Evolutionary conservation across 2,888 invertebrate genomes (phyloP).

Genomic region (Cerastoderma edule): DNA sequence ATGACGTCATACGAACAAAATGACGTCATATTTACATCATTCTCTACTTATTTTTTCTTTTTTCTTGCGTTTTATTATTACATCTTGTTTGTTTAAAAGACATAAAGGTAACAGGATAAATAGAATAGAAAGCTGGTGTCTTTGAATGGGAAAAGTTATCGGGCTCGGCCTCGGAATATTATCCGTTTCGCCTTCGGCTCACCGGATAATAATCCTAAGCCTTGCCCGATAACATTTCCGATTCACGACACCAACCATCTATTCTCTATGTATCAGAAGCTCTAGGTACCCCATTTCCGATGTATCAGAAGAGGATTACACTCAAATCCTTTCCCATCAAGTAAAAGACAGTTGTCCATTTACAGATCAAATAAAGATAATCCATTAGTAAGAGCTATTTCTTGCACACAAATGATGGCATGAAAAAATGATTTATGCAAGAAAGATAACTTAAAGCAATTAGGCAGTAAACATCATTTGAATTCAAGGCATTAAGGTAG

Average conservation of each 20-base stretch:
- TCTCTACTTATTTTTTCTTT: too few species aligned
- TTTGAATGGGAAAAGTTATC: not conserved
- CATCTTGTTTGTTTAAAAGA: too few species aligned
- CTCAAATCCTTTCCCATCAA: slow-evolving; percentile 9
- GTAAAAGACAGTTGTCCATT: slow-evolving; percentile 7
- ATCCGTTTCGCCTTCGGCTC: not conserved
- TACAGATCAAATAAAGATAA: slow-evolving; percentile 16
- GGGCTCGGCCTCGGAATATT: not conserved
- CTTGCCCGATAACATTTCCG: not conserved
- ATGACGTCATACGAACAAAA: too few species aligned
- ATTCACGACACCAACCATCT: not conserved
- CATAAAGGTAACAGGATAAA: too few species aligned
- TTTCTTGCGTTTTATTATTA: too few species aligned
- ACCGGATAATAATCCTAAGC: not conserved
- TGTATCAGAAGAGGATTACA: slow-evolving; percentile 6
- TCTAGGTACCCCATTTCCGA: not conserved
- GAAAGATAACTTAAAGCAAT: too few species aligned
- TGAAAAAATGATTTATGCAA: too few species aligned
- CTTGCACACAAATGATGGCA: too few species aligned
- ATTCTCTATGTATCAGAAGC: not conserved
- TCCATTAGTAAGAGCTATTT: slow-evolving; percentile 19
- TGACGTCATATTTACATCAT: too few species aligned
- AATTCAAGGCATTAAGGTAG: not conserved
- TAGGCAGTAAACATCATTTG: slow-evolving; percentile 2
- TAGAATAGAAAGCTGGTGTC: too few species aligned